A percentile compares a stretch with the other conserved stretches of the same genome.
phyloP scores from a whole-genome alignment of 2,797 vertebrate species.

The Oophaga sylvatica region DNA sequence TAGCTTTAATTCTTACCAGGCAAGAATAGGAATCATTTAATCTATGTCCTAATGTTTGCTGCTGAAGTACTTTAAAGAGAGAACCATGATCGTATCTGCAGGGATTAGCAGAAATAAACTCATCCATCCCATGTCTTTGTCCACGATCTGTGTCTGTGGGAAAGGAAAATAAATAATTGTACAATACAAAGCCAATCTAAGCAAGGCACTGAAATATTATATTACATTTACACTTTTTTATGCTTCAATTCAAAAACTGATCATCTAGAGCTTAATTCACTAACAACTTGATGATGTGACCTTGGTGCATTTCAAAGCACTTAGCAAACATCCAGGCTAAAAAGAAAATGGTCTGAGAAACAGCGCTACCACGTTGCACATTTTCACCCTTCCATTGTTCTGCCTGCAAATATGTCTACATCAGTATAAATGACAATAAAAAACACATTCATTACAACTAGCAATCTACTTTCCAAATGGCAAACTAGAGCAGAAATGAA shows the following conservation, averaged over 20 bases:
- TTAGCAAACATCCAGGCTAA: constrained; percentile 54
- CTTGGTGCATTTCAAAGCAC: constrained; percentile 54
- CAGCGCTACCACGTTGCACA: constrained; percentile 48
- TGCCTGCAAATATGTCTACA: constrained; percentile 63
- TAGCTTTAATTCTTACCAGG: constrained; percentile 82
- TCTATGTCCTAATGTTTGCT: constrained; percentile 89
- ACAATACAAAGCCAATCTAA: constrained; percentile 52
- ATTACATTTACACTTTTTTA: constrained; percentile 36
- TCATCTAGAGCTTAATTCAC: constrained; percentile 46
- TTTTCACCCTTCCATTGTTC: constrained; percentile 52
- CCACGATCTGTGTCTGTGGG: constrained; percentile 83
- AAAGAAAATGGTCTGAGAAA: constrained; percentile 56
- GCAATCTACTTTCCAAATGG: constrained; percentile 77
- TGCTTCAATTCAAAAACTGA: constrained; percentile 37
- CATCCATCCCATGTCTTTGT: constrained; percentile 92
- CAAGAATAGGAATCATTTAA: constrained; percentile 98
- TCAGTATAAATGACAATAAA: constrained; percentile 65
- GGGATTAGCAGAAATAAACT: constrained; percentile 89
- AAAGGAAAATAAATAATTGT: constrained; percentile 41
- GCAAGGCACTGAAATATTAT: constrained; percentile 15
- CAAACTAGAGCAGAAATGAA: constrained; percentile 82
- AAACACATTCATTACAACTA: constrained; percentile 64
- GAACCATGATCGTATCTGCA: constrained; percentile 87
- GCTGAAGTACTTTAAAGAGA: constrained; percentile 89
- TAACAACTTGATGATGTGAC: constrained; percentile 52